Conservation (phyloP, 2,888 invertebrate genomes). For the Drosophila infuscata region DNA sequence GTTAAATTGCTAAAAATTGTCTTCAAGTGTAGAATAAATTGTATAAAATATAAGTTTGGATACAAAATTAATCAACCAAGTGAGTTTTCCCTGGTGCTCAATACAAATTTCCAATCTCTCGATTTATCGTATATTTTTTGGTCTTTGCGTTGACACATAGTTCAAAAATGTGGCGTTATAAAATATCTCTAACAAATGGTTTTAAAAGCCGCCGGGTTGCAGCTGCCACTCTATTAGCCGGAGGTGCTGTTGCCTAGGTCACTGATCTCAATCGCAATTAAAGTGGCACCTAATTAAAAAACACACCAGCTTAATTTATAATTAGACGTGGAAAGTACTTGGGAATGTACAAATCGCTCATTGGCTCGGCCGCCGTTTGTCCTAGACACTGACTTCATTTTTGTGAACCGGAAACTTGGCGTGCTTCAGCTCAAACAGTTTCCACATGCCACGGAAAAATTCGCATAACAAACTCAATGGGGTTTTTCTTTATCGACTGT, state of each 20-base stretch:
- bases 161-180: slow-evolving; percentile 6
- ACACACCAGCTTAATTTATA: slow-evolving; percentile 10
- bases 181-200: background rate
- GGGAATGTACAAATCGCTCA: slow-evolving; percentile 8
- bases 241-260: slow-evolving; percentile 17
- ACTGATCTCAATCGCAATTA: slow-evolving; percentile 49
- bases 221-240: slow-evolving; percentile 13
- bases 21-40: background rate
- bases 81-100: slow-evolving; percentile 1
- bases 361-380: slow-evolving; percentile 55
- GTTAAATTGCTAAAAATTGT: background rate
- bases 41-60: background rate
- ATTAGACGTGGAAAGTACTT: slow-evolving; percentile 40
- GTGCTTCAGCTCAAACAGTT: slow-evolving; percentile 51
- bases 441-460: slow-evolving; percentile 67
- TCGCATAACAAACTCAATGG: slow-evolving; percentile 60
- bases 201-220: slow-evolving; percentile 19
- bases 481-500: slow-evolving; percentile 46
- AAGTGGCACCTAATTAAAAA: slow-evolving; percentile 62
- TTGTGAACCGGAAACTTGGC: slow-evolving; percentile 67
- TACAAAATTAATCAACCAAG: background rate
- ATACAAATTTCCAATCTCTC: background rate
- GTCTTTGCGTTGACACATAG: background rate
- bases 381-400: slow-evolving; percentile 75
- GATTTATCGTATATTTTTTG: background rate